Evolutionary conservation across 1,140 invertebrate species (phyloP).

Genomic region (Pseudomyrmex gracilis): DNA sequence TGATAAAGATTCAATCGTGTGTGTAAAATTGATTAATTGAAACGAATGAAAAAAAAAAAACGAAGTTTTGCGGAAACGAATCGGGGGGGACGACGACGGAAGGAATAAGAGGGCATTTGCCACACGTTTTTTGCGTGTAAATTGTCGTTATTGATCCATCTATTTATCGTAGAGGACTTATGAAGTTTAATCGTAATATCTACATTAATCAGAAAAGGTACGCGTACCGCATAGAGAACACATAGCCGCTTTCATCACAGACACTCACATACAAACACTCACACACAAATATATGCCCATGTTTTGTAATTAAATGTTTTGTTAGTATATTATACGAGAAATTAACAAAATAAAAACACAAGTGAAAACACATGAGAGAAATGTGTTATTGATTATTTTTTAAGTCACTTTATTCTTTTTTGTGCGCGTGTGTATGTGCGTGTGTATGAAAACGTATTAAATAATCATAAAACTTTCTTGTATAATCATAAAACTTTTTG

Average conservation of each 20-base stretch:
- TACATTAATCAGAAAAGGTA: constrained; percentile 74
- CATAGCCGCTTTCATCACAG: constrained; percentile 76
- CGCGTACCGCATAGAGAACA: constrained; percentile 71
- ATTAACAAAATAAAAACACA: constrained; percentile 81
- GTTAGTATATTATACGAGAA: constrained; percentile 83
- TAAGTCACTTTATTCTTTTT: constrained; percentile 8
- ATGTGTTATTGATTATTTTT: constrained; percentile 27
- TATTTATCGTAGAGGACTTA: constrained; percentile 81
- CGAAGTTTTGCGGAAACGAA: constrained; percentile 57
- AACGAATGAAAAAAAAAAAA: constrained; percentile 62
- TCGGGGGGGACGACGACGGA: constrained; percentile 37
- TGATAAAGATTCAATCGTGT: constrained; percentile 45
- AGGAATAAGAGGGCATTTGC: constrained; percentile 57
- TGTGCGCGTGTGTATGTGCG: neutral
- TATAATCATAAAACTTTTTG: too few relatives aligned
- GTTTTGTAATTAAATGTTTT: constrained; percentile 84
- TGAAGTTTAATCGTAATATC: constrained; percentile 80
- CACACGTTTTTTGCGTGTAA: constrained; percentile 75
- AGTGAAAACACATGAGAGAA: constrained; percentile 70
- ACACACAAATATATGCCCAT: constrained; percentile 68
- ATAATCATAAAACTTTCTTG: too few relatives aligned
- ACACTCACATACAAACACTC: constrained; percentile 65
- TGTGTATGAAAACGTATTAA: too few relatives aligned
- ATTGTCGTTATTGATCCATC: constrained; percentile 79
- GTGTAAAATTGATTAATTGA: constrained; percentile 47